A percentile compares a stretch with the other conserved stretches of the same genome.
These are phyloP conservation scores for Ceratina australensis DNA, from an alignment of 1,140 invertebrate species.

Conservation along the genomic window DNA sequence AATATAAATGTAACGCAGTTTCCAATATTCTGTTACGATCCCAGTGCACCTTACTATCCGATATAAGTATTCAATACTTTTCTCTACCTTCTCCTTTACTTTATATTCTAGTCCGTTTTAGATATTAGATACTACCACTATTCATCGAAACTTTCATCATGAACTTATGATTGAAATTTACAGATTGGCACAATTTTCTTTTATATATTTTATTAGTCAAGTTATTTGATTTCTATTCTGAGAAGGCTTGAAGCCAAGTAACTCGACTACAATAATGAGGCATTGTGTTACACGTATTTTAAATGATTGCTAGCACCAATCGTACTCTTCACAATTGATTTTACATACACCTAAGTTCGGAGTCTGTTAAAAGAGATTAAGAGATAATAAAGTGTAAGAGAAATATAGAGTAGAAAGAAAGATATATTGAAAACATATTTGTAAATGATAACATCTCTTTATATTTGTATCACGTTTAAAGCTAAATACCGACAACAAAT, in stretches of 20 bases:
- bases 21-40: slow-evolving; percentile 55
- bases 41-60: slow-evolving; percentile 9
- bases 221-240: too few relatives aligned
- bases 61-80: not conserved
- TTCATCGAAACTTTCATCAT: slow-evolving; percentile 14
- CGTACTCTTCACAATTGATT: slow-evolving; percentile 45
- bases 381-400: slow-evolving; percentile 21
- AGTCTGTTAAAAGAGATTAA: not conserved
- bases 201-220: not conserved
- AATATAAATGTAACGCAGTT: slow-evolving; percentile 77
- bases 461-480: slow-evolving; percentile 47
- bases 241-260: too few relatives aligned
- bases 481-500: slow-evolving; percentile 44
- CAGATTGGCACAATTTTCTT: slow-evolving; percentile 30
- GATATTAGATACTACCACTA: not conserved
- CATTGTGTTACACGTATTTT: slow-evolving; percentile 9
- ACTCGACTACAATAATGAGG: too few relatives aligned
- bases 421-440: slow-evolving; percentile 30
- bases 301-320: slow-evolving; percentile 43
- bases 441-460: slow-evolving; percentile 47
- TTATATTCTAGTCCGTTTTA: slow-evolving; percentile 3
- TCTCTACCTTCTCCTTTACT: not conserved
- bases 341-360: not conserved
- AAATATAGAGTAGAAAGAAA: slow-evolving; percentile 33
- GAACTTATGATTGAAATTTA: slow-evolving; percentile 7